A percentile compares a stretch with the other conserved stretches of the same genome.
Evolutionary conservation across 2,888 invertebrate genomes (phyloP).

Genomic region (Cerastis rubricosa): DNA sequence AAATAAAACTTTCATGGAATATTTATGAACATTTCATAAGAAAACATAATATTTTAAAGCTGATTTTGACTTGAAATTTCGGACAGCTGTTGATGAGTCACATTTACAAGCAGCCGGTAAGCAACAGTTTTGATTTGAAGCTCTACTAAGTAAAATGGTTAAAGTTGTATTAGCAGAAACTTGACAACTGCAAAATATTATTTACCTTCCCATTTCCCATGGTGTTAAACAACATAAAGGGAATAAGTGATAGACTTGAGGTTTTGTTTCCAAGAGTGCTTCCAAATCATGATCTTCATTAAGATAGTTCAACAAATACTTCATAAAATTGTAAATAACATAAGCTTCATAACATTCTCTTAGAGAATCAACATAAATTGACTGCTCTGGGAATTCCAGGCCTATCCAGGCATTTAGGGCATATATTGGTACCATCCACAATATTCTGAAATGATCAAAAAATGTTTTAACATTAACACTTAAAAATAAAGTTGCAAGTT

Average conservation of each 20-base stretch:
- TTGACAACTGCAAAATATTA: not conserved
- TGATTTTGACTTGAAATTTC: not conserved
- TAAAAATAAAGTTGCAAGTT: not conserved
- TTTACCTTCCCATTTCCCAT: conserved; percentile 97
- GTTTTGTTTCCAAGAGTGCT: conserved; percentile 94
- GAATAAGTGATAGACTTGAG: conserved; percentile 97
- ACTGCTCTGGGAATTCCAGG: conserved; percentile 95
- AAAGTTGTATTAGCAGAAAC: not conserved
- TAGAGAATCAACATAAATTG: conserved; percentile 97
- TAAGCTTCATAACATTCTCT: conserved; percentile 99
- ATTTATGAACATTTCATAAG: not conserved
- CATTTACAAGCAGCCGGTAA: not conserved
- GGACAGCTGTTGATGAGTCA: not conserved
- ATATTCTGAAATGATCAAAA: conserved; percentile 91
- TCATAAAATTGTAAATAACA: conserved; percentile 99
- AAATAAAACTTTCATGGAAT: conserved; percentile 1
- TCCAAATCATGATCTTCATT: conserved; percentile 97
- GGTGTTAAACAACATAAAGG: conserved; percentile 97
- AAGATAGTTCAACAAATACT: conserved; percentile 97
- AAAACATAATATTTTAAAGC: not conserved
- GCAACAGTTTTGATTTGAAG: not conserved
- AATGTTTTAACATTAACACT: not conserved
- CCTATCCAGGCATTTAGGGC: conserved; percentile 98
- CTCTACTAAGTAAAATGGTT: not conserved
- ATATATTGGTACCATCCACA: conserved; percentile 99